Conservation (phyloP, 2,113 vertebrate genomes). For the Oryzias woworae region DNA sequence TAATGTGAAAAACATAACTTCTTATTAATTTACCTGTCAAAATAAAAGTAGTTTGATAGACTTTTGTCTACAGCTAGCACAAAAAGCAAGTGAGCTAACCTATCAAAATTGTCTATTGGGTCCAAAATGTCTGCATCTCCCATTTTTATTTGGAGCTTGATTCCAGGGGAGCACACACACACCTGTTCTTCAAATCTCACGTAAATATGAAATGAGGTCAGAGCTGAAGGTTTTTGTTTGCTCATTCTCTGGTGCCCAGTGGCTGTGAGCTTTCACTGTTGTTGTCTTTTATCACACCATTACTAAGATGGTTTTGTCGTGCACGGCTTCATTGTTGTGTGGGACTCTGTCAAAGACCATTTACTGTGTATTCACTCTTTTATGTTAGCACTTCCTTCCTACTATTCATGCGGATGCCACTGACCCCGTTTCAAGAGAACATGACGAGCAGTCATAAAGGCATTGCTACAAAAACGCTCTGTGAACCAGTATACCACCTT, state of each 20-base stretch:
- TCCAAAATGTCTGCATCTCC: too few relatives aligned
- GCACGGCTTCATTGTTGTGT: constrained; percentile 44
- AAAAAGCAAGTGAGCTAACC: too few relatives aligned
- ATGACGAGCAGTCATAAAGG: constrained; percentile 25
- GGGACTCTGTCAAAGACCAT: constrained; percentile 28
- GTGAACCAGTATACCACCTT: constrained; percentile 1
- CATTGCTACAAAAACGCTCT: constrained; percentile 9
- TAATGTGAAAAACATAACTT: too few relatives aligned
- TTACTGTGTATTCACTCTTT: constrained; percentile 32
- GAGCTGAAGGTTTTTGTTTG: neutral
- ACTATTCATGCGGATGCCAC: constrained; percentile 55
- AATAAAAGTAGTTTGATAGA: too few relatives aligned
- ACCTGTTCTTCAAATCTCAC: constrained; percentile 1
- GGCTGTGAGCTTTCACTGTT: constrained; percentile 30
- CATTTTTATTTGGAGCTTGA: too few relatives aligned
- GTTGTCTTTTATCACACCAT: constrained; percentile 25
- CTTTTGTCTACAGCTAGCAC: too few relatives aligned
- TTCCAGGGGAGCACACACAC: neutral
- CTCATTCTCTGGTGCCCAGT: neutral
- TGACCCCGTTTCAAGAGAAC: constrained; percentile 51
- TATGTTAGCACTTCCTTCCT: constrained; percentile 64
- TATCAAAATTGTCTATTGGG: too few relatives aligned
- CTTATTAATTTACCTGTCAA: too few relatives aligned
- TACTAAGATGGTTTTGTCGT: constrained; percentile 13
- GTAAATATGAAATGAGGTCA: constrained; percentile 14